These are phyloP conservation scores for Callinectes sapidus DNA, from an alignment of 2,888 invertebrate species.

Conservation along the genomic window DNA sequence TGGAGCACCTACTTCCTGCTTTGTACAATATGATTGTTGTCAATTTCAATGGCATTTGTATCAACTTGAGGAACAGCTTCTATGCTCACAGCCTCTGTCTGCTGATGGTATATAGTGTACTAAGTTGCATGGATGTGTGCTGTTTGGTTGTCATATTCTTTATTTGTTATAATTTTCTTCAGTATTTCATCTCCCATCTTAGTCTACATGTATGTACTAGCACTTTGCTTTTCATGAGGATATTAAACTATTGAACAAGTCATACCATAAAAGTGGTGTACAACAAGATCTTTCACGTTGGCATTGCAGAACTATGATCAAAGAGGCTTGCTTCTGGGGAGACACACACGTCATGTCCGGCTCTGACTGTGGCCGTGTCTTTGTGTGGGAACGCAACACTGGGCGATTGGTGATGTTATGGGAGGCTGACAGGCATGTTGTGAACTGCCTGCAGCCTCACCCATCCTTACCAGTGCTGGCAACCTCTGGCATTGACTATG, in stretches of 20 bases:
- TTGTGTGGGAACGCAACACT: slow-evolving; percentile 86
- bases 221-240: background rate
- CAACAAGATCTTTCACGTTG: background rate
- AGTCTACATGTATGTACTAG: background rate
- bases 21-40: background rate
- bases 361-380: slow-evolving; percentile 92
- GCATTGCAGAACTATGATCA: slow-evolving; percentile 84
- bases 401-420: slow-evolving; percentile 80
- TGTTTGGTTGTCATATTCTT: no score
- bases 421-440: slow-evolving; percentile 87
- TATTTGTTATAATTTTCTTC: no score
- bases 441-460: slow-evolving; percentile 90
- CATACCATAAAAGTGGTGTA: background rate
- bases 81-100: background rate
- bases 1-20: background rate
- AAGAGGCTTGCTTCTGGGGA: slow-evolving; percentile 91
- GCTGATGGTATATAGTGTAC: background rate
- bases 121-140: background rate
- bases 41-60: background rate
- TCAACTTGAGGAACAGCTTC: background rate
- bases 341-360: slow-evolving; percentile 88
- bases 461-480: slow-evolving; percentile 85
- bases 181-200: background rate
- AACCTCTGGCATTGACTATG: slow-evolving; percentile 92
- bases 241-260: background rate